Evolutionary conservation across 2,797 vertebrate genomes (phyloP), one percentile per base, ranked within the genome.

Genomic region (Coilia nasus): DNA sequence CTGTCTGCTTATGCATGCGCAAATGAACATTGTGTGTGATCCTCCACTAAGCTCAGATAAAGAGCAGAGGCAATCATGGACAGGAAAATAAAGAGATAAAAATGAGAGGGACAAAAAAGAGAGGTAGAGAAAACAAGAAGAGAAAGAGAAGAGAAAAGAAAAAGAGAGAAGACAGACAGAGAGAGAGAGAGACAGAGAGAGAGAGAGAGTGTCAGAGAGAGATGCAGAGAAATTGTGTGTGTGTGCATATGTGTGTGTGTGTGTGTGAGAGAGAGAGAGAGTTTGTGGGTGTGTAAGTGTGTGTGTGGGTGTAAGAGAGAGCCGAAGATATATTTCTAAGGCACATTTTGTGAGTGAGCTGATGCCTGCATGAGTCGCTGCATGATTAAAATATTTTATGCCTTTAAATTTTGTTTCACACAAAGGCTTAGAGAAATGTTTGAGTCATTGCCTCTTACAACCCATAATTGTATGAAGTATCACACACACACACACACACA

Each of bases 391-490:
- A 83, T 84, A 62, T 62, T 82, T 81, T 82, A 81, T 44, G 6
- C 21, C 75, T 85, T 86, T 44, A 78, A 78, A 78, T 86, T 85
- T 85, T 85, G 87, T 86, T 41, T 83, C 67, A 64, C 83, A 64
- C 85, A 83, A 81, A 35, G 82, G 44, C 62, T 35, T 25, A 81
- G 47, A 31, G 23, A 28, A 87, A 82, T 71, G 87, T 85, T 85
- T 84, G 87, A 86, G 82, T 86, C 83, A 83, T 54, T 47, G 44
- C 62, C 86, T 84, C 81, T 85, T 87, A 64, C 86, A 87, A 78
- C 15, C 17, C 12, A 75, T 41, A 15, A 59, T 59, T 2, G 17
- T 57, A 19, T 81, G 57, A 19, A 19, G 19, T 19, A 59, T 19
- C 19, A 59, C 57, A 59, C 17, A 59, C 35, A 64, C 31, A 60